Percentiles rank a stretch among this genome's conserved stretches.
These are phyloP conservation scores for Stichodactyla mertensii DNA, from an alignment of 64 coral and sea anemone species.

Conservation along the genomic window DNA sequence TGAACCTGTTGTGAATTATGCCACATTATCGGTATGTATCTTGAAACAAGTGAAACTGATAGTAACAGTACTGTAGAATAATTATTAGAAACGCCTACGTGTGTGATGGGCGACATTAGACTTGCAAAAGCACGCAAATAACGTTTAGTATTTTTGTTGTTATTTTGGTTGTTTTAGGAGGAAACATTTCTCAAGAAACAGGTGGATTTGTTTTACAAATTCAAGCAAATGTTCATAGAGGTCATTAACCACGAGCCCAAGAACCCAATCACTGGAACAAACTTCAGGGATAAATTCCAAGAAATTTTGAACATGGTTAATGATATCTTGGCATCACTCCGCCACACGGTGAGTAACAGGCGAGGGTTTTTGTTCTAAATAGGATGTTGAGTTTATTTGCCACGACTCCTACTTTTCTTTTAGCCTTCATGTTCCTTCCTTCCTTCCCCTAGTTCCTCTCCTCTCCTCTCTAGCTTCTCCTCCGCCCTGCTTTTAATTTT, in stretches of 20 bases:
- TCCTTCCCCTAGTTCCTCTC: too few relatives aligned
- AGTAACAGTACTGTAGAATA: not conserved
- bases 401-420: too few relatives aligned
- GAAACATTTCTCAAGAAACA: slow-evolving; percentile 20
- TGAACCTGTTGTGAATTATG: not conserved
- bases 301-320: not conserved
- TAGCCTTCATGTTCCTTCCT: too few relatives aligned
- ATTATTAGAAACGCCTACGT: too few relatives aligned
- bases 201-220: slow-evolving; percentile 13
- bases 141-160: too few relatives aligned
- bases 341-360: slow-evolving; percentile 20
- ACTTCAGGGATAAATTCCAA: slow-evolving; percentile 21
- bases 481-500: too few relatives aligned
- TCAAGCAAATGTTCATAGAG: slow-evolving; percentile 16
- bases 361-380: not conserved
- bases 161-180: slow-evolving; percentile 13
- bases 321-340: not conserved
- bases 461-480: too few relatives aligned
- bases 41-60: not conserved
- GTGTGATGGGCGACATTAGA: too few relatives aligned
- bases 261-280: not conserved
- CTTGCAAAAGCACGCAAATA: not conserved
- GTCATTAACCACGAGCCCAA: slow-evolving; percentile 17
- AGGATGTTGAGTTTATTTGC: not conserved
- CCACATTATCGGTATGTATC: not conserved